A percentile compares a stretch with the other conserved stretches of the same genome.
Evolutionary conservation across 30 jellyfish, hydroid and myxozoan species (phyloP).

Genomic region (Turritopsis rubra): DNA sequence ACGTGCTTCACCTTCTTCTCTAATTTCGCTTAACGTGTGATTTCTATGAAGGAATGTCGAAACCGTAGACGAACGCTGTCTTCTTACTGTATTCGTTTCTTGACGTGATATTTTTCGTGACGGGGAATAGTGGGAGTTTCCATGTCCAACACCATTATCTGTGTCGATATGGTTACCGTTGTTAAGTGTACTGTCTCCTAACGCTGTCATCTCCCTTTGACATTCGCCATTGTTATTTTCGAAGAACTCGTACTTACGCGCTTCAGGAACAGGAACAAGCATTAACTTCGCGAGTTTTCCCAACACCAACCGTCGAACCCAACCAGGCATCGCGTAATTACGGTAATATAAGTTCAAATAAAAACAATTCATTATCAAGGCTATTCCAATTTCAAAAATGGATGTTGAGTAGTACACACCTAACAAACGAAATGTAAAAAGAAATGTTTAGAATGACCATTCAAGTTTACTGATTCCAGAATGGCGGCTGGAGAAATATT

Average conservation of each 20-base stretch:
- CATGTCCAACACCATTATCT: background rate
- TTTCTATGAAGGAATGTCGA: constrained; percentile 2
- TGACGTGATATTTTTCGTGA: background rate
- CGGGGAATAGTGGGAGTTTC: constrained; percentile 4
- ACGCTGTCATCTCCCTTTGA: background rate
- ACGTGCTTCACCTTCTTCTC: background rate
- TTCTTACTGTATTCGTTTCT: background rate
- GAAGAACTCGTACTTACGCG: constrained; percentile 17
- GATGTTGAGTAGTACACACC: constrained; percentile 92
- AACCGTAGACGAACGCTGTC: background rate
- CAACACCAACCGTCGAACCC: constrained; percentile 64
- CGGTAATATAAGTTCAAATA: constrained; percentile 78
- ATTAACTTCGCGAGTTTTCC: constrained; percentile 56
- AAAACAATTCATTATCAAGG: constrained; percentile 77
- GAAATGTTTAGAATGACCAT: no score
- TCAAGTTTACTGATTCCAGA: no score
- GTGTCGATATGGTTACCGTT: background rate
- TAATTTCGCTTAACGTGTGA: background rate
- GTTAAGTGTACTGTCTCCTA: constrained; percentile 1
- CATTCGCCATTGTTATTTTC: constrained; percentile 1
- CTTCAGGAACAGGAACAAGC: constrained; percentile 52
- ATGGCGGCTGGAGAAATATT: no score
- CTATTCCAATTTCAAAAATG: constrained; percentile 91
- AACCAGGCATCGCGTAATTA: constrained; percentile 74
- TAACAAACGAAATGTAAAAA: no score